Evolutionary conservation across 2,797 vertebrate genomes (phyloP).

Genomic region (Epinephelus coioides): DNA sequence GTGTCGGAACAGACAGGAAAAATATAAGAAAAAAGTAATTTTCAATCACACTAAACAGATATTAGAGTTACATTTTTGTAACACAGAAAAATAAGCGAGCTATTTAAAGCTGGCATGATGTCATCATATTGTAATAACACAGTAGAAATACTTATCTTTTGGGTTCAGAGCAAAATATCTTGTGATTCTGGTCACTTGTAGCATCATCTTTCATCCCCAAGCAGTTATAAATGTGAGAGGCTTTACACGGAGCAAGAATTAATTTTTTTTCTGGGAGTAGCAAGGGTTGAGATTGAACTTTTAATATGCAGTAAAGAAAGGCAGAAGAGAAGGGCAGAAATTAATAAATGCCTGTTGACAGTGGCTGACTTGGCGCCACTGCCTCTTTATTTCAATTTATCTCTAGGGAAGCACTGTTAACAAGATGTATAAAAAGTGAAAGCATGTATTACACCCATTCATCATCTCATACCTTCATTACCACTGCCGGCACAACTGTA

Average conservation of each 20-base stretch:
- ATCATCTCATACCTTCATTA: constrained; percentile 85
- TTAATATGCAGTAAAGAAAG: constrained; percentile 59
- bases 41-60: background rate
- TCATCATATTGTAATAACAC: background rate
- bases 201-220: constrained; percentile 15
- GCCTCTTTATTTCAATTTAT: constrained; percentile 81
- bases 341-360: constrained; percentile 72
- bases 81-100: constrained; percentile 12
- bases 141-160: constrained; percentile 6
- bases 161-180: background rate
- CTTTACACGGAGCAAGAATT: constrained; percentile 17
- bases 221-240: constrained; percentile 10
- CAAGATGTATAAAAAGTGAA: constrained; percentile 87
- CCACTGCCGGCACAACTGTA: constrained; percentile 67
- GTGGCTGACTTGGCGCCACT: constrained; percentile 57
- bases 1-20: too few relatives aligned
- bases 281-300: constrained; percentile 57
- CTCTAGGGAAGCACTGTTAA: constrained; percentile 79
- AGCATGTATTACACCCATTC: constrained; percentile 84
- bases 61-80: background rate
- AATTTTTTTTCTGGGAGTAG: constrained; percentile 6
- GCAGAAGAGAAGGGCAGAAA: constrained; percentile 59
- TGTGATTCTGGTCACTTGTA: constrained; percentile 12
- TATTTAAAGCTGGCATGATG: background rate
- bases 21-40: background rate